Conservation (phyloP, 2,797 vertebrate genomes). For the Myotis daubentonii region DNA sequence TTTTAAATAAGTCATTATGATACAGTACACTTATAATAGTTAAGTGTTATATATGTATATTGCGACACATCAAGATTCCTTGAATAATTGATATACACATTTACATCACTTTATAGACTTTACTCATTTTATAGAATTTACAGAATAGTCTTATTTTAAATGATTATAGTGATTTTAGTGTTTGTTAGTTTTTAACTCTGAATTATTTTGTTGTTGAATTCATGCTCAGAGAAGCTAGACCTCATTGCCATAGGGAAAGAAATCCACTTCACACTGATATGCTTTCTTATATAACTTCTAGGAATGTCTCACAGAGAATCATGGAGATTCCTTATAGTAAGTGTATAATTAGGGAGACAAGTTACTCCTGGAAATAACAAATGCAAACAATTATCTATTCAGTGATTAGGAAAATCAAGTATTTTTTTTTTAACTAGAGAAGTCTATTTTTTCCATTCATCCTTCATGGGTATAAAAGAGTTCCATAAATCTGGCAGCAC, state of each 20-base stretch:
- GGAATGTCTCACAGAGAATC: neutral
- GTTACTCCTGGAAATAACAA: neutral
- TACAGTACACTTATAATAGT: neutral
- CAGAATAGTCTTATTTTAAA: constrained; percentile 43
- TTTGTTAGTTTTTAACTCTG: constrained; percentile 36
- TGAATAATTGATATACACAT: constrained; percentile 32
- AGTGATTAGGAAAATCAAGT: neutral
- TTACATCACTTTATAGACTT: neutral
- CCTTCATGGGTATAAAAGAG: neutral
- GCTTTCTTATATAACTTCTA: neutral
- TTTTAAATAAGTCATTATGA: constrained; percentile 41
- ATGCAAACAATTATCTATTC: neutral
- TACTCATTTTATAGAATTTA: constrained; percentile 19
- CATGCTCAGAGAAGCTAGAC: constrained; percentile 2
- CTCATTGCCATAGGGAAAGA: constrained; percentile 1
- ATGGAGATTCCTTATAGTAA: neutral
- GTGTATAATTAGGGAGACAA: neutral
- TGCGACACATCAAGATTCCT: neutral
- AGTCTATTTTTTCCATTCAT: neutral
- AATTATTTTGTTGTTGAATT: constrained; percentile 35
- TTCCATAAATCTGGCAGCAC: constrained; percentile 21
- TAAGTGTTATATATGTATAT: neutral
- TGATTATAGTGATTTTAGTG: neutral
- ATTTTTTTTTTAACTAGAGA: constrained; percentile 7
- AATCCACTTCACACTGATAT: neutral